These are phyloP conservation scores for Holcopasites calliopsidis DNA, from an alignment of 1,140 invertebrate species.

Conservation along the genomic window DNA sequence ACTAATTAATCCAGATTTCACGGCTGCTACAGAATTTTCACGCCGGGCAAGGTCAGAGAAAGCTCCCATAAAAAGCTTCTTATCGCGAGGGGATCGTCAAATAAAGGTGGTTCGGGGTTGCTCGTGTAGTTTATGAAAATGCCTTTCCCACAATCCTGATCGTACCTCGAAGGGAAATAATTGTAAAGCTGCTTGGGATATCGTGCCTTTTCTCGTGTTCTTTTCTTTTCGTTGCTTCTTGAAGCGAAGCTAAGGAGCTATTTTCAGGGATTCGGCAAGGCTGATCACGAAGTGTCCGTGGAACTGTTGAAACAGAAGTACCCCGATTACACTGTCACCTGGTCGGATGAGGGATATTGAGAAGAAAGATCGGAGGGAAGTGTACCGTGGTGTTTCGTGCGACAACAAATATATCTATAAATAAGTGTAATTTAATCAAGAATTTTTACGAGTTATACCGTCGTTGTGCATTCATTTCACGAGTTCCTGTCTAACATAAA, in stretches of 20 bases:
- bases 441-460: not conserved
- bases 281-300: conserved; percentile 89
- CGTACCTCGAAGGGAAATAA: not conserved
- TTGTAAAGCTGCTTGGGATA: not conserved
- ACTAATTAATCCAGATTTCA: not conserved
- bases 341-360: conserved; percentile 92
- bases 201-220: too few relatives aligned
- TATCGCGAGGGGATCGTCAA: not conserved
- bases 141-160: not conserved
- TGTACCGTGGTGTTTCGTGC: too few relatives aligned
- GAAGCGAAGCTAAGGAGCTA: too few relatives aligned
- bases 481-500: too few relatives aligned
- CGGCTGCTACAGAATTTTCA: not conserved
- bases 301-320: conserved; percentile 87
- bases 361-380: not conserved
- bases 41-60: not conserved
- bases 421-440: conserved; percentile 3
- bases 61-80: not conserved
- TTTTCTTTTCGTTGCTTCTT: too few relatives aligned
- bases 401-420: not conserved
- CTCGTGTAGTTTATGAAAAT: not conserved
- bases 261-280: conserved; percentile 89
- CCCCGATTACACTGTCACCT: conserved; percentile 87
- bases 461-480: not conserved
- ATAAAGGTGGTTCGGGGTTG: not conserved